A percentile compares a stretch with the other conserved stretches of the same genome.
Conservation (phyloP, 1,140 invertebrate genomes). For the Aphidius gifuensis region DNA sequence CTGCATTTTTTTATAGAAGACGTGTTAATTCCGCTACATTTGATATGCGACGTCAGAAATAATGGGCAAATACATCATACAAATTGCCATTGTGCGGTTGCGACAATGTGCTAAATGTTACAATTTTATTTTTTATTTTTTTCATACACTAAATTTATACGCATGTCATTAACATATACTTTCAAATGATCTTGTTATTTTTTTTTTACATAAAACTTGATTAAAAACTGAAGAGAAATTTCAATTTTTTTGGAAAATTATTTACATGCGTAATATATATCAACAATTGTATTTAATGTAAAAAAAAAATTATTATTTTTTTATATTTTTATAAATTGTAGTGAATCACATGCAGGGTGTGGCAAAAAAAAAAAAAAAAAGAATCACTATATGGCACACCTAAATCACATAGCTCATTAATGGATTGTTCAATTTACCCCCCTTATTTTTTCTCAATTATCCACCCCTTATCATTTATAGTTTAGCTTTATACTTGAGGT, state of each 20-base stretch:
- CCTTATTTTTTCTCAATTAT: conserved; percentile 1
- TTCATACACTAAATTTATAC: not conserved
- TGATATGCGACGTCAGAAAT: conserved; percentile 37
- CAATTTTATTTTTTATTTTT: not conserved
- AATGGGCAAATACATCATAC: conserved; percentile 50
- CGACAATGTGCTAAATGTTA: conserved; percentile 50
- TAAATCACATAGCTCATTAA: conserved; percentile 49
- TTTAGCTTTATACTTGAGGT: conserved; percentile 46
- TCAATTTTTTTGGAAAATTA: too few relatives aligned
- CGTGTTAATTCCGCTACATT: conserved; percentile 54
- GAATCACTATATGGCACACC: conserved; percentile 31
- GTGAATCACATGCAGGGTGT: conserved; percentile 24
- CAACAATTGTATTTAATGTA: too few relatives aligned
- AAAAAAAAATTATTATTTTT: too few relatives aligned
- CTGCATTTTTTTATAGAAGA: conserved; percentile 13
- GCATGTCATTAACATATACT: not conserved
- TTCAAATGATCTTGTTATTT: not conserved
- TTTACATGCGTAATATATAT: too few relatives aligned
- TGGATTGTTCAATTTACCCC: conserved; percentile 27
- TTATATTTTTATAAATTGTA: not conserved
- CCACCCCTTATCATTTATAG: conserved; percentile 6
- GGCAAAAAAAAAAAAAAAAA: conserved; percentile 11
- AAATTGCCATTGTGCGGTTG: conserved; percentile 53
- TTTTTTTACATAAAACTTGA: too few relatives aligned
- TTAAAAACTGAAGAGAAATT: too few relatives aligned